These are phyloP conservation scores for Corythornis vintsioides DNA, from an alignment of 2,113 vertebrate species.

Conservation along the genomic window DNA sequence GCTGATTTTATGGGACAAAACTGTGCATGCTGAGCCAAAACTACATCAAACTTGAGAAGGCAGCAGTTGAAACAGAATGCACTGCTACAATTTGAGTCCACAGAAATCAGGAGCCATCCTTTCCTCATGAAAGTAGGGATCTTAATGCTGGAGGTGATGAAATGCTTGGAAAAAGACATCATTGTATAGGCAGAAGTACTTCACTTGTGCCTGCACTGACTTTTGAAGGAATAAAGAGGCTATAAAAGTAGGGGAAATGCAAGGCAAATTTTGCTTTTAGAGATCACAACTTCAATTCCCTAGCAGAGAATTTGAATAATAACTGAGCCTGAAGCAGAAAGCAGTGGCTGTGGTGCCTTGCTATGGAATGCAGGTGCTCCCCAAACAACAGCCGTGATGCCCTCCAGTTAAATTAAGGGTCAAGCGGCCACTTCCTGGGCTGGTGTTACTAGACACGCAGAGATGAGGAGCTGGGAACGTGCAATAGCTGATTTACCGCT, in stretches of 20 bases:
- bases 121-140: not conserved
- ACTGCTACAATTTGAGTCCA: too few species aligned
- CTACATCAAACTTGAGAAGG: not conserved
- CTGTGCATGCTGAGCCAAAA: not conserved
- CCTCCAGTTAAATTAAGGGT: not conserved
- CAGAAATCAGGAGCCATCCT: not conserved
- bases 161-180: not conserved
- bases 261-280: not conserved
- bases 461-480: not conserved
- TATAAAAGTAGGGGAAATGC: not conserved
- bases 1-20: not conserved
- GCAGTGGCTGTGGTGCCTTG: not conserved
- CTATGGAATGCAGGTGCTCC: not conserved
- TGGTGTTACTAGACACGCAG: accelerated
- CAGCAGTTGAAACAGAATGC: not conserved
- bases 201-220: not conserved
- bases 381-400: accelerated
- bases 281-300: not conserved
- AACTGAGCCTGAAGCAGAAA: not conserved
- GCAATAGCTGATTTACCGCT: not conserved
- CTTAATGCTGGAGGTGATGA: not conserved
- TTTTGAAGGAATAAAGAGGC: not conserved
- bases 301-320: not conserved
- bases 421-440: not conserved
- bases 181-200: not conserved